Evolutionary conservation across 2,113 vertebrate species (phyloP).

Genomic region (Gasterosteus nipponicus): DNA sequence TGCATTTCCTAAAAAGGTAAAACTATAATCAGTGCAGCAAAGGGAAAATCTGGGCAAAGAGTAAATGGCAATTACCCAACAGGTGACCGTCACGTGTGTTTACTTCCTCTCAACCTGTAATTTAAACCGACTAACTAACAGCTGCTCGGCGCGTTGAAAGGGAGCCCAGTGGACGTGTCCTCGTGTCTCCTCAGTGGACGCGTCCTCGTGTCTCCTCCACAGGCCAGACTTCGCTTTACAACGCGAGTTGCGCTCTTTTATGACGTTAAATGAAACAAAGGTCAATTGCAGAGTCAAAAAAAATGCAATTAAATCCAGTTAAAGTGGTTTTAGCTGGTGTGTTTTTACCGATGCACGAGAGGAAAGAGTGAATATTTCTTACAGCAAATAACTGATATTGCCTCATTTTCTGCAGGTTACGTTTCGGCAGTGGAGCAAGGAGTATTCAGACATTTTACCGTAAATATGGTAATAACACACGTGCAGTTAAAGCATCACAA

Average conservation of each 20-base stretch:
- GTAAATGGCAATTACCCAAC: background rate
- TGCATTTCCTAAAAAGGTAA: background rate
- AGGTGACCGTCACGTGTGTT: conserved; percentile 11
- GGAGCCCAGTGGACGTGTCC: conserved; percentile 4
- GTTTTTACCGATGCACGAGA: background rate
- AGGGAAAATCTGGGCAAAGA: conserved; percentile 5
- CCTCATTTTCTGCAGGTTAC: background rate
- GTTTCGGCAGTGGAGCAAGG: background rate
- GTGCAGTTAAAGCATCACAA: background rate
- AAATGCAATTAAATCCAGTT: background rate
- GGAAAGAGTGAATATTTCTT: background rate
- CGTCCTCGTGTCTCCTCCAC: background rate
- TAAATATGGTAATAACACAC: background rate
- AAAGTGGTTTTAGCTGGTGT: background rate
- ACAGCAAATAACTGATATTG: background rate
- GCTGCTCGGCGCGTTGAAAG: conserved; percentile 38
- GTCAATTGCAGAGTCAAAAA: background rate
- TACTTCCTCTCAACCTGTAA: conserved; percentile 33
- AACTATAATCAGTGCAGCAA: background rate
- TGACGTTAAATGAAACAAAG: background rate
- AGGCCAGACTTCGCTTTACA: background rate
- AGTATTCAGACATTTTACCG: background rate
- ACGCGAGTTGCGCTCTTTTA: background rate
- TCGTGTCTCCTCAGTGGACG: conserved; percentile 1
- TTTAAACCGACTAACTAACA: conserved; percentile 37